Base-by-base conservation (phyloP, 2,888 invertebrate species). In the Drosophila falleni region DNA sequence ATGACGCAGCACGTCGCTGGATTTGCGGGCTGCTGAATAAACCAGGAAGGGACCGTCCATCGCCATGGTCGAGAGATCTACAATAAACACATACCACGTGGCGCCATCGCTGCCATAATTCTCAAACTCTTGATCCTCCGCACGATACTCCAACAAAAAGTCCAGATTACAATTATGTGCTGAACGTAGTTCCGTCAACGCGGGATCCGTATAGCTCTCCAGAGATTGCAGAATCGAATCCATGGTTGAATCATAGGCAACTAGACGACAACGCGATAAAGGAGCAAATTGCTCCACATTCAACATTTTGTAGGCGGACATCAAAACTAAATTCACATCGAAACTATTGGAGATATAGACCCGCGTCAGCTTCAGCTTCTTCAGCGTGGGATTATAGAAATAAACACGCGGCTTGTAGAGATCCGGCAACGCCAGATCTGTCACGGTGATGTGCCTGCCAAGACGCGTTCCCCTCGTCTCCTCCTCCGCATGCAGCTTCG, bases 211-310 rank as follows among this genome's bases (percentile, higher is more conserved):
- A 51, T 94, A 91, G 23, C 72, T 78, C 71, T 96, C 95, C 84
- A 95, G 95, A 63, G 95, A 96, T 70, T 94, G 94, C 71, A 95
- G 94, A 29, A 97, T 94, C 10, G 94, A 93, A 72, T 95, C 95
- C 42, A 85, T 78, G 2, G 89, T 92, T 60, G 94, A 94, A 85
- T 96, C 95, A 86, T 95, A 97, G 61, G 94, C 94, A 19, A 97
- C 96, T 29, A 97, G 93, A 5, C 97, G 94, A 85, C 96, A 96
- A 72, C 95, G 94, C 55, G 95, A 94, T n/a, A 95, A 80, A 3
- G 95, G 94, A 1, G 95, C 94, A 65, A 94, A 89, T 23, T 93
- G 92, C 29, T 95, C 94, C 39, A 96, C 92, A 72, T 94, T 93
- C 59, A 96, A 93, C 81, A 94, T 93, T 69, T 94, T 93, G 87